Evolutionary conservation across 2,797 vertebrate species (phyloP).

Genomic region (Anableps anableps): DNA sequence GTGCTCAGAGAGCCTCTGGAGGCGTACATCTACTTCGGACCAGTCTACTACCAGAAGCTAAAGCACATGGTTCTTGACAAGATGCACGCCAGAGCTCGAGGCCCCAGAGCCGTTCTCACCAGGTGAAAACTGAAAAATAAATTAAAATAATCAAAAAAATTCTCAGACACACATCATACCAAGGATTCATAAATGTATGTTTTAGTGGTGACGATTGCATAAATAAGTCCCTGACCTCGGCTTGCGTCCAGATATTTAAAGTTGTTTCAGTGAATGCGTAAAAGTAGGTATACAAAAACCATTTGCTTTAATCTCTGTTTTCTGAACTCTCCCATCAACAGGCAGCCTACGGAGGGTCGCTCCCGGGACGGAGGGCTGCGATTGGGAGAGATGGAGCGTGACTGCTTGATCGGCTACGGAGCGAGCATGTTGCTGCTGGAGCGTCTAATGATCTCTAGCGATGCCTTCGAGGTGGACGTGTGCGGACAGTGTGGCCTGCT

Average conservation of each 20-base stretch:
- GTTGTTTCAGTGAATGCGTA: neutral
- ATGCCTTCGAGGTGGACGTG: conserved; percentile 98
- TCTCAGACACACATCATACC: neutral
- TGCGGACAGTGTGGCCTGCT: conserved; percentile 96
- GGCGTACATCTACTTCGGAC: conserved; percentile 98
- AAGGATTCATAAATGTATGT: neutral
- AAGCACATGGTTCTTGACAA: conserved; percentile 99
- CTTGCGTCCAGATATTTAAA: too few species aligned
- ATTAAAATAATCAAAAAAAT: too few species aligned
- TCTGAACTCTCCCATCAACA: conserved; percentile 45
- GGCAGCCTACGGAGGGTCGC: conserved; percentile 97
- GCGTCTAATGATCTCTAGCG: conserved; percentile 98
- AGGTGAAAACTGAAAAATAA: conserved; percentile 78
- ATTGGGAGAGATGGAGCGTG: conserved; percentile 98
- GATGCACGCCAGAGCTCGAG: conserved; percentile 97
- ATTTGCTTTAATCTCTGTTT: rapidly evolving
- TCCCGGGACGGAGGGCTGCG: conserved; percentile 96
- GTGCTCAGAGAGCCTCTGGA: conserved; percentile 91
- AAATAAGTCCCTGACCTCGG: neutral
- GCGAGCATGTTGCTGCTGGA: conserved; percentile 97
- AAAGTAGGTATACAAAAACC: neutral
- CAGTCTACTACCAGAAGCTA: conserved; percentile 98
- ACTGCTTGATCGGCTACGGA: conserved; percentile 98
- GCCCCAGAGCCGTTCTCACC: conserved; percentile 96
- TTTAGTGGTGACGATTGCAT: neutral